These are phyloP conservation scores for Sapajus apella DNA, from an alignment of 2,113 vertebrate genomes.

Conservation along the genomic window DNA sequence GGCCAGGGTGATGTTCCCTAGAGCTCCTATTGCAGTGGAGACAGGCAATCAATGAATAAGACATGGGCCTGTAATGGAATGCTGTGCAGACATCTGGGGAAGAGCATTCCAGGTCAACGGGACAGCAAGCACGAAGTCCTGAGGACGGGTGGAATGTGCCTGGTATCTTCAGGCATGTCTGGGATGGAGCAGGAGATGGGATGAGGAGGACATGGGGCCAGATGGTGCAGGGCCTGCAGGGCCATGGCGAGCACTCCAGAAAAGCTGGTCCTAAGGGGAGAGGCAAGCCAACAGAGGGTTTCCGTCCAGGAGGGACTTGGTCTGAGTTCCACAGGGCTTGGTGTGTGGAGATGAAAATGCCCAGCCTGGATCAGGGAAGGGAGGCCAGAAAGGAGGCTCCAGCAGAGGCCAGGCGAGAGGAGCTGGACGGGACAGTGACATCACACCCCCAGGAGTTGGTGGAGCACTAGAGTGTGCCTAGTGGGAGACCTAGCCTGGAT, in stretches of 20 bases:
- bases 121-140: not conserved
- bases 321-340: not conserved
- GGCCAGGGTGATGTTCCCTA: not conserved
- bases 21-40: not conserved
- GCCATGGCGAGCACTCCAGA: accelerated
- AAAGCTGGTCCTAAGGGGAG: not conserved
- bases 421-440: accelerated
- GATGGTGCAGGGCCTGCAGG: not conserved
- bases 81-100: not conserved
- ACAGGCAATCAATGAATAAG: not conserved
- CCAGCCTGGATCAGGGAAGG: too few relatives aligned
- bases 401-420: not conserved
- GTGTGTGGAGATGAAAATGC: not conserved
- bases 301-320: not conserved
- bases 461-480: accelerated
- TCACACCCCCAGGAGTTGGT: too few relatives aligned
- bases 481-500: not conserved
- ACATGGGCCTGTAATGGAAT: not conserved
- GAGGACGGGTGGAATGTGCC: accelerated
- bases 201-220: not conserved
- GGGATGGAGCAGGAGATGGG: too few relatives aligned
- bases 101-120: not conserved
- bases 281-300: not conserved
- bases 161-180: not conserved
- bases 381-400: not conserved